These are phyloP conservation scores for Bruchidius siliquastri DNA, from an alignment of 2,888 invertebrate species.

Conservation along the genomic window DNA sequence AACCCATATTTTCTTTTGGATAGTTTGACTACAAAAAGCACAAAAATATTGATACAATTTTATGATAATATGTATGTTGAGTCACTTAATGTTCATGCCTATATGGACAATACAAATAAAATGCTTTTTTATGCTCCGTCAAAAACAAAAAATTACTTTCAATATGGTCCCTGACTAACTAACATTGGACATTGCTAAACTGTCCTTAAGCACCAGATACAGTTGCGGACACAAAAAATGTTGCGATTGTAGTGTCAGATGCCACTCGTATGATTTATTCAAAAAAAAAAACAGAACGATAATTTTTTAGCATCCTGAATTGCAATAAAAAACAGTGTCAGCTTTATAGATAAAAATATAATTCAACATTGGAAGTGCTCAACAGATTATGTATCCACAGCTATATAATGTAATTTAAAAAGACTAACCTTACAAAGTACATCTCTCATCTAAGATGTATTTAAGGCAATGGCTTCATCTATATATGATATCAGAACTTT, in stretches of 20 bases:
- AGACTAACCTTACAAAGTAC: conserved; percentile 25
- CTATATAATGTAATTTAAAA: conserved; percentile 13
- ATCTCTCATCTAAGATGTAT: conserved; percentile 27
- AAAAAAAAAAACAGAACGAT: no score
- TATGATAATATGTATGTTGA: not conserved
- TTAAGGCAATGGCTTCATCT: conserved; percentile 18
- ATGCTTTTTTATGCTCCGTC: not conserved
- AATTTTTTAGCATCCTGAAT: no score
- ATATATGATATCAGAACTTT: not conserved
- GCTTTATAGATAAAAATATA: no score
- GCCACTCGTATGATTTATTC: no score
- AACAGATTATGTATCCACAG: not conserved
- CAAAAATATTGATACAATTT: no score
- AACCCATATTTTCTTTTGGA: no score
- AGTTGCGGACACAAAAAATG: not conserved
- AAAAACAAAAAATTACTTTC: not conserved
- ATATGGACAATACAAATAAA: not conserved
- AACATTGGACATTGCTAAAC: not conserved
- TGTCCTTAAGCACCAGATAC: not conserved
- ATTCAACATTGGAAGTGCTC: no score
- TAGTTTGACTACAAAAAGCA: no score
- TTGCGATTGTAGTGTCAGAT: not conserved
- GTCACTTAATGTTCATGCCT: not conserved
- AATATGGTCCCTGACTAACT: not conserved
- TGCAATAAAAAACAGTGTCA: no score